phyloP scores from a whole-genome alignment of 1,140 invertebrate species.

The Magallana ariakensis region DNA sequence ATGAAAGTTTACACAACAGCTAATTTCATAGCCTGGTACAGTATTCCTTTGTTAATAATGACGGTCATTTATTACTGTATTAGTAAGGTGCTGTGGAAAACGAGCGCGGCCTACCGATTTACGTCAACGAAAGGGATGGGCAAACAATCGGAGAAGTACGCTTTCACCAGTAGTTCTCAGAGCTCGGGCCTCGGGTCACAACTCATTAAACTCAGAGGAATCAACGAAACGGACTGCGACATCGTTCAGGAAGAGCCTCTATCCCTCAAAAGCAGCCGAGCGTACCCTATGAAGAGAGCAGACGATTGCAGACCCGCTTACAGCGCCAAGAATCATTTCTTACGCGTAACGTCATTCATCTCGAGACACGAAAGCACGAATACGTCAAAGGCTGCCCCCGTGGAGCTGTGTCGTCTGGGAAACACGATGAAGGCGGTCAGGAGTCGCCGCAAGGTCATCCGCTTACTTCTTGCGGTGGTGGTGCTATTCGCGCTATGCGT shows the following conservation, averaged over 20 bases:
- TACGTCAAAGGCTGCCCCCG: neutral
- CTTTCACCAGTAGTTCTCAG: constrained; percentile 29
- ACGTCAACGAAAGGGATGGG: constrained; percentile 5
- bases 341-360: neutral
- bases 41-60: constrained; percentile 89
- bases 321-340: neutral
- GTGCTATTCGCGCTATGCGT: constrained; percentile 91
- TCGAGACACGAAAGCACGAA: neutral
- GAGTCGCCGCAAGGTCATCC: constrained; percentile 80
- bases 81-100: constrained; percentile 81
- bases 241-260: neutral
- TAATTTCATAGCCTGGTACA: constrained; percentile 84
- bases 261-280: neutral
- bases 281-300: neutral
- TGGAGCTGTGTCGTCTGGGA: constrained; percentile 51
- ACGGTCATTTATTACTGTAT: constrained; percentile 92
- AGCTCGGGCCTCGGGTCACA: constrained; percentile 28
- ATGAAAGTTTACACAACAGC: constrained; percentile 61
- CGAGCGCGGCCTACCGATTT: constrained; percentile 39
- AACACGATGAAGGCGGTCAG: constrained; percentile 65
- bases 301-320: neutral
- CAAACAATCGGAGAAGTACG: neutral
- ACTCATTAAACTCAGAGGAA: neutral
- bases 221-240: neutral
- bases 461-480: constrained; percentile 91